Percentiles rank a stretch among this genome's conserved stretches.
Evolutionary conservation across 2,888 invertebrate species (phyloP).

Genomic region (Dryobotodes eremita): DNA sequence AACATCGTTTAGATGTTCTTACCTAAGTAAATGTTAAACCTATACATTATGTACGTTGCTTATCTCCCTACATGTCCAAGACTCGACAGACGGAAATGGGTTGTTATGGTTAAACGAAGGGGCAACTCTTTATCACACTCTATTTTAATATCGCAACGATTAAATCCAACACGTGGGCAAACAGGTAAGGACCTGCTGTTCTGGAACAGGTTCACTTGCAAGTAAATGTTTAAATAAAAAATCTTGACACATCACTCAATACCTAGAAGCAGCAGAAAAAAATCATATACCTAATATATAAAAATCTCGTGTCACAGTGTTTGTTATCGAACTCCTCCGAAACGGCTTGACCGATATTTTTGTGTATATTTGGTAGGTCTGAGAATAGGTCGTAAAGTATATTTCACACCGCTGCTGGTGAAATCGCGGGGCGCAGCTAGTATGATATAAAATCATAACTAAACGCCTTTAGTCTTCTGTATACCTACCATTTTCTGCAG

Average conservation of each 20-base stretch:
- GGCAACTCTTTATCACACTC: slow-evolving; percentile 23
- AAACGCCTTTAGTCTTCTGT: neutral
- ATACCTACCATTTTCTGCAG: neutral
- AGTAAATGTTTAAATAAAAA: slow-evolving; percentile 2
- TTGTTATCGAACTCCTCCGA: too few relatives aligned
- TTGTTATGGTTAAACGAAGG: slow-evolving; percentile 30
- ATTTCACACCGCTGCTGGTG: too few relatives aligned
- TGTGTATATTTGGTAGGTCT: too few relatives aligned
- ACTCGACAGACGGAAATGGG: slow-evolving; percentile 45
- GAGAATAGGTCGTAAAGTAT: too few relatives aligned
- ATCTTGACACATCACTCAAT: neutral
- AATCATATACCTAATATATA: too few relatives aligned
- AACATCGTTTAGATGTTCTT: too few relatives aligned
- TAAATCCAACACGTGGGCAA: slow-evolving; percentile 10
- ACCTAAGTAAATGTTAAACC: neutral
- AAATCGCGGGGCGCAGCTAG: too few relatives aligned
- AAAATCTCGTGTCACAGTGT: too few relatives aligned
- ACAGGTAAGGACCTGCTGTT: slow-evolving; percentile 9
- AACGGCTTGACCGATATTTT: too few relatives aligned
- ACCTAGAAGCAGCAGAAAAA: neutral
- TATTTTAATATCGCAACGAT: slow-evolving; percentile 1
- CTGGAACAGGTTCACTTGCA: slow-evolving; percentile 26
- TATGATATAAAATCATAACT: too few relatives aligned
- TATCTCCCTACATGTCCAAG: slow-evolving; percentile 34
- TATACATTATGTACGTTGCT: slow-evolving; percentile 8